phyloP scores from a whole-genome alignment of 2,797 vertebrate species.

The Phyllotis vaccarum region DNA sequence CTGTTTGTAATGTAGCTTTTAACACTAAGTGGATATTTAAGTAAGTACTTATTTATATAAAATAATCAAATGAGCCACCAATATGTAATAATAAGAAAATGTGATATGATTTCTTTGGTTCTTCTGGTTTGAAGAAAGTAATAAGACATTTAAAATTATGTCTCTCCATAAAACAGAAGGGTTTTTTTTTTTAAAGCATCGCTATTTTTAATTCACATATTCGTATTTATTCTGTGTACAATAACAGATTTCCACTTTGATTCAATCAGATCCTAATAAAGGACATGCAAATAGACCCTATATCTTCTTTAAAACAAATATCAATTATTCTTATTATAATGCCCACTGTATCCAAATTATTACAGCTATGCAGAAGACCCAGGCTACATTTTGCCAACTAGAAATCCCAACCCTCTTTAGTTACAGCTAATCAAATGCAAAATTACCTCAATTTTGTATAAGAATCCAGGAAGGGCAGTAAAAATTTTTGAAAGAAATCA shows the following conservation, averaged over 20 bases:
- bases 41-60: slow-evolving; percentile 3
- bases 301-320: not conserved
- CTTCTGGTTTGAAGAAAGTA: not conserved
- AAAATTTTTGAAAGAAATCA: not conserved
- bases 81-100: not conserved
- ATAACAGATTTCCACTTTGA: not conserved
- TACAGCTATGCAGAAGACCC: not conserved
- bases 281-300: not conserved
- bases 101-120: not conserved
- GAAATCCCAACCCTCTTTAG: not conserved
- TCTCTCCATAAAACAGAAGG: not conserved
- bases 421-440: not conserved
- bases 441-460: not conserved
- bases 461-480: not conserved
- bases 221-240: not conserved
- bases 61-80: not conserved
- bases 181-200: not conserved
- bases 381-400: not conserved
- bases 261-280: not conserved
- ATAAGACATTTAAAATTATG: not conserved
- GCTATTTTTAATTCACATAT: not conserved
- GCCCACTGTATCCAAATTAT: not conserved
- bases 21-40: not conserved
- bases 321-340: slow-evolving; percentile 1
- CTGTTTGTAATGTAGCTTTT: not conserved